Base-by-base conservation (phyloP, 1,140 invertebrate species). In the Drosophila mayri region DNA sequence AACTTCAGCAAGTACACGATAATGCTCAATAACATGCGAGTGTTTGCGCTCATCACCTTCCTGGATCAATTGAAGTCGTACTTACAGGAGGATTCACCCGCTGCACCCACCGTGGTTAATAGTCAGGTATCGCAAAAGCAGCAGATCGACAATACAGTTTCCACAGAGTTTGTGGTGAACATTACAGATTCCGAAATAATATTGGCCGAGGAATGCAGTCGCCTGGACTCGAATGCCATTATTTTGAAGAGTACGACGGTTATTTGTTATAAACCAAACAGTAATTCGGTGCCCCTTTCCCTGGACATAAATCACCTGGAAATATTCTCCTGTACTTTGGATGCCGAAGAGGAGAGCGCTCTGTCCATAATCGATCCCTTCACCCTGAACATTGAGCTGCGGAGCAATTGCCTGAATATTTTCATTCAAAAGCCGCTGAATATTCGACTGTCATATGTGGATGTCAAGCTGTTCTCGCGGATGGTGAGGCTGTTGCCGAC, bases 281-380 rank as follows among this genome's bases (percentile, higher is more conserved):
- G 95, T 63, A 93, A 93, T 20, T 95, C 95, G 76, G 96, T 97
- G 77, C 96, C 97, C 0, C 92, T 99, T 18, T 97, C 96, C 0
- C 98, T 98, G 87, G 97, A 96, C 93, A 93, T 99, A 18, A 97
- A 97, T 76, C 96, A 97, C 81, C 95, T 98, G 81, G 98, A 99
- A 93, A 94, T 99, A 75, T 99, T 98, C 93, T 99, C 98, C 1
- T 99, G 98, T 93, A 96, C 97, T 71, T 93, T 99, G 44, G 97
- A 97, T 9, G 94, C 96, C 72, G 98, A 99, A 93, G 97, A 99
- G 64, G 98, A 99, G 90, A 99, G 98, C 1, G 98, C 98, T 2
- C 93, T 99, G 7, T 98, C 98, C n/a, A 99, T 99, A 75, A 97
- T 99, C 49, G 98, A 99, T 93, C 98, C 98, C 0, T 96, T 97